These are phyloP conservation scores for Stictonetta naevosa DNA, from an alignment of 2,113 vertebrate genomes.

Conservation along the genomic window DNA sequence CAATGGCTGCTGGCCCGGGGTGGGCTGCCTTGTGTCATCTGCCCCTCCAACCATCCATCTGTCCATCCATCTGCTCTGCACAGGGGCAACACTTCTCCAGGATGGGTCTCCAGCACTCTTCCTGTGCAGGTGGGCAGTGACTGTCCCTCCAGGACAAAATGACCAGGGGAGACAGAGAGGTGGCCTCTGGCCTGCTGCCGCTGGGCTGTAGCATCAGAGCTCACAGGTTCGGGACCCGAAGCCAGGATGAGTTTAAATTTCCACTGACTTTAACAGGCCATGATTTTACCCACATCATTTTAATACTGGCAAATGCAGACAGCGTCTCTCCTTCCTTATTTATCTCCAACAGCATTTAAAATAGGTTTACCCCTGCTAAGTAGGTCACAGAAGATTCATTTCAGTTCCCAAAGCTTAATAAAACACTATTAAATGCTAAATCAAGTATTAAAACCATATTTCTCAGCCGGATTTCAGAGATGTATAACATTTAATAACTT, in stretches of 20 bases:
- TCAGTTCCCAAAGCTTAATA: neutral
- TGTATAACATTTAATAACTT: conserved; percentile 20
- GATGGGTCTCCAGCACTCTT: accelerated
- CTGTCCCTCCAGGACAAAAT: neutral
- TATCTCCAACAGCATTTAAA: neutral
- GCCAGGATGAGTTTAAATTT: neutral
- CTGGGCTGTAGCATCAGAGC: neutral
- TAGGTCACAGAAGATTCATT: neutral
- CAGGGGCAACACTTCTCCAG: neutral
- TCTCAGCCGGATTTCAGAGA: neutral
- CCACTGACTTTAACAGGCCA: neutral
- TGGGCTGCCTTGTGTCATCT: neutral
- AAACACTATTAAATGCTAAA: neutral
- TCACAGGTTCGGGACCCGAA: neutral
- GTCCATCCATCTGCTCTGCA: accelerated
- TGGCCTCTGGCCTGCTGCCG: neutral
- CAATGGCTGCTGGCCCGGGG: neutral
- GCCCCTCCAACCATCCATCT: no score
- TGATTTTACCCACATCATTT: neutral
- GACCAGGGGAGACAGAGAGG: neutral
- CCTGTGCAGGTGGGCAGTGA: no score
- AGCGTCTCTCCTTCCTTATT: neutral
- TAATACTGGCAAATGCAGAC: neutral
- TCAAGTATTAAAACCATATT: neutral
- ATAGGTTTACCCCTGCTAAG: neutral